These are phyloP conservation scores for Propithecus coquereli DNA, from an alignment of 2,113 vertebrate species.

Conservation along the genomic window DNA sequence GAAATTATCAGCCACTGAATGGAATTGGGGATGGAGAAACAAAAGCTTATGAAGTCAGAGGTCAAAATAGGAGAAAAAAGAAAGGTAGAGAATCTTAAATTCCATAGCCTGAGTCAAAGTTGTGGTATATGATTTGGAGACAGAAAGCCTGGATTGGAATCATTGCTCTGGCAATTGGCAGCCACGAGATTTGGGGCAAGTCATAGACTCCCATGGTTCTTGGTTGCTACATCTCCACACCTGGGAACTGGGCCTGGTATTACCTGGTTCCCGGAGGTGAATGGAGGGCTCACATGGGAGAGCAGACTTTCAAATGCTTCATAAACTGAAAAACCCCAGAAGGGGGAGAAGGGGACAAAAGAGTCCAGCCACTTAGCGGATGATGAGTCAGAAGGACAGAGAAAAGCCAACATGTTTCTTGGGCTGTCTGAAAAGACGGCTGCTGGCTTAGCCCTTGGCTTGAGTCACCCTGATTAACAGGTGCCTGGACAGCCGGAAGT, in stretches of 20 bases:
- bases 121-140: background rate
- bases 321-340: conserved; percentile 2
- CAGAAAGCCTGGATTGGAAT: conserved; percentile 27
- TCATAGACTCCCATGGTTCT: background rate
- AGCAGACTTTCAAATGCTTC: background rate
- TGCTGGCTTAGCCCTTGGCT: conserved; percentile 7
- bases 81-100: conserved; percentile 16
- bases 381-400: conserved; percentile 41
- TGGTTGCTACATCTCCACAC: conserved; percentile 15
- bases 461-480: conserved; percentile 51
- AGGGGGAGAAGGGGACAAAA: background rate
- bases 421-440: background rate
- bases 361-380: background rate
- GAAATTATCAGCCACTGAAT: background rate
- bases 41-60: background rate
- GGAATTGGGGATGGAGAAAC: background rate
- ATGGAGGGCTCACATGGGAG: background rate
- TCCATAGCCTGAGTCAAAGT: conserved; percentile 5
- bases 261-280: background rate
- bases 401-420: conserved; percentile 21
- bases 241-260: background rate
- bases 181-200: background rate
- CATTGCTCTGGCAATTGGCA: background rate
- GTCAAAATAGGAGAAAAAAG: background rate
- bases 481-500: conserved; percentile 10